Percentiles rank a stretch among this genome's conserved stretches.
These are phyloP conservation scores for Meles meles DNA, from an alignment of 2,113 vertebrate genomes.

Conservation along the genomic window DNA sequence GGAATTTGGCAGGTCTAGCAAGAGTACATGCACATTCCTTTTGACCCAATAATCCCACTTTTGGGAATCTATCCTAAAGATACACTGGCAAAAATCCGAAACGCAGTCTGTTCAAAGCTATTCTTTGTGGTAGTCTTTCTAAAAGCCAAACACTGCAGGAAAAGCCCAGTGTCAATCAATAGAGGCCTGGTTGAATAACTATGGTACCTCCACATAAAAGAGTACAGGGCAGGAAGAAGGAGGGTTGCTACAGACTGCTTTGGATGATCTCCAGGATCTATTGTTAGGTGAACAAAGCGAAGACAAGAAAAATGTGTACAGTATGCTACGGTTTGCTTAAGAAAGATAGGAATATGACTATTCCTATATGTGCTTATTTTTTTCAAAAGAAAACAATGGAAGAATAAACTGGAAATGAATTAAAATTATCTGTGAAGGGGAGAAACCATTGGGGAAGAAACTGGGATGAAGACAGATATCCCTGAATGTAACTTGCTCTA, in stretches of 20 bases:
- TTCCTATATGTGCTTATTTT: background rate
- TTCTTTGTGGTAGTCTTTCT: background rate
- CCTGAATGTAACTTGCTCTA: background rate
- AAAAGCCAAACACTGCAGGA: background rate
- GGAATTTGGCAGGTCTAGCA: background rate
- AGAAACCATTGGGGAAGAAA: background rate
- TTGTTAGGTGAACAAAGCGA: background rate
- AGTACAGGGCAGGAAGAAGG: background rate
- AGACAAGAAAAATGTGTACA: background rate
- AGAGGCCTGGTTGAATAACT: background rate
- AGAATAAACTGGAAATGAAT: background rate
- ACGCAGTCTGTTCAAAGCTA: background rate
- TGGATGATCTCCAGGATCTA: background rate
- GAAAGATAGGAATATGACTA: background rate
- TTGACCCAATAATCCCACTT: slow-evolving; percentile 28
- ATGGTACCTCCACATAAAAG: background rate
- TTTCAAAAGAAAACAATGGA: slow-evolving; percentile 34
- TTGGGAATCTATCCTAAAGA: slow-evolving; percentile 11
- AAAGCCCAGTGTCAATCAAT: background rate
- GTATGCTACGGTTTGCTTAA: background rate
- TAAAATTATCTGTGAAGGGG: background rate
- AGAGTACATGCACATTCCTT: background rate
- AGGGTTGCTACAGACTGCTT: background rate
- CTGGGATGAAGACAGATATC: background rate
- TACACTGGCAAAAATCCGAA: slow-evolving; percentile 18